Base-by-base conservation (phyloP, 2,888 invertebrate species). In the Melanostoma mellinum region DNA sequence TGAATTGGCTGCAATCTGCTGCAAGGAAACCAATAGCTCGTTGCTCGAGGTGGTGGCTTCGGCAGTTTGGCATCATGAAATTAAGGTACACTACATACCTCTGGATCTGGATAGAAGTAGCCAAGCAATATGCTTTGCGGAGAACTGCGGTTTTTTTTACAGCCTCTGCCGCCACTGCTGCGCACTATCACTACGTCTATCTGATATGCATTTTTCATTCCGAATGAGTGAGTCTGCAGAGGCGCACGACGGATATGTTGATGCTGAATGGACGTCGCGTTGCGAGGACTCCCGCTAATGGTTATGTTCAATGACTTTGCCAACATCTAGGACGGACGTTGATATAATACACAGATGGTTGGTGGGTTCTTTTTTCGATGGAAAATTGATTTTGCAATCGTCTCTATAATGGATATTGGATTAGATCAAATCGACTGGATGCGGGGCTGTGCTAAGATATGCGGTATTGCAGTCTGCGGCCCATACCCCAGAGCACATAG, bases 351-450 rank as follows among this genome's bases (percentile, higher is more conserved):
- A 68, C 81, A 76, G 80, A 77, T 81, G 72, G 72, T 60, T 77
- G 72, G 30, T 6, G 60, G 10, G 53, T 52, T 60, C 53, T 48
- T 53, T 36, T 73, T 72, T 76, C 48, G 67, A 86, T 85, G 75
- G 73, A 84, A 86, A 86, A 86, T 86, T 86, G 86, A 85, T 86
- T 85, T 85, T 81, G 85, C 84, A 86, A 86, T 85, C 84, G 80
- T 82, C 85, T 85, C 77, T 82, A 85, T 85, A 85, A 80, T 85
- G 85, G 85, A 85, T 85, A 85, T 80, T 85, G 80, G 85, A 85
- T 85, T 85, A 85, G 85, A 85, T 85, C 75, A 68, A 85, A 79
- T 84, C 84, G 63, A 46, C 72, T 85, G 80, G 84, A 74, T 85
- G 84, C 71, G 56, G 79, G 69, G 65, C 65, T 53, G 79, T 46